These are phyloP conservation scores for Pseudochirops cupreus DNA, from an alignment of 2,797 vertebrate species.

Conservation along the genomic window DNA sequence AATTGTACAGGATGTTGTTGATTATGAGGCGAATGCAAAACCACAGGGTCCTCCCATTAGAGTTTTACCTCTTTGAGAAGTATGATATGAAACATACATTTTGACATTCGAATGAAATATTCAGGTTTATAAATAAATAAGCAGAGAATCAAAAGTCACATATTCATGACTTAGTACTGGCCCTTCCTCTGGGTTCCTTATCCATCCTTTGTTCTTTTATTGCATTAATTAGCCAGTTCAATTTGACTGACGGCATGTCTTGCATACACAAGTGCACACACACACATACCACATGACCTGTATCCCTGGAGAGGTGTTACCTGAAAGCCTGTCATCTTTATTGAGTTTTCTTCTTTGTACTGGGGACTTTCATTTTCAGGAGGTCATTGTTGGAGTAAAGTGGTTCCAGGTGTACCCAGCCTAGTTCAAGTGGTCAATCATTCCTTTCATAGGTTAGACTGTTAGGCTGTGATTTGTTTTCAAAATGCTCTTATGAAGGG, in stretches of 20 bases:
- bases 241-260: not conserved
- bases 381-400: slow-evolving; percentile 38
- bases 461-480: slow-evolving; percentile 10
- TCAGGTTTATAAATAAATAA: slow-evolving; percentile 4
- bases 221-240: not conserved
- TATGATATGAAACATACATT: not conserved
- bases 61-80: not conserved
- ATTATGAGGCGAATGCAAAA: not conserved
- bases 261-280: not conserved
- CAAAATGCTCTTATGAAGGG: slow-evolving; percentile 33
- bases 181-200: not conserved
- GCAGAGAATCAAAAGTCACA: not conserved
- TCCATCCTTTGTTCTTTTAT: not conserved
- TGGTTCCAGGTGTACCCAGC: slow-evolving; percentile 2
- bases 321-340: slow-evolving; percentile 26
- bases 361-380: not conserved
- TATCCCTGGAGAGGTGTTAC: slow-evolving; percentile 32
- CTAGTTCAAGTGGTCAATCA: slow-evolving; percentile 19
- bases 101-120: not conserved
- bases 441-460: slow-evolving; percentile 1
- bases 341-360: slow-evolving; percentile 7
- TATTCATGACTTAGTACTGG: not conserved
- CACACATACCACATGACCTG: not conserved
- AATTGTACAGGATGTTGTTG: not conserved
- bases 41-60: not conserved